Evolutionary conservation across 2,113 vertebrate species (phyloP), one percentile per base, ranked within the genome.

Genomic region (Mus musculus): DNA sequence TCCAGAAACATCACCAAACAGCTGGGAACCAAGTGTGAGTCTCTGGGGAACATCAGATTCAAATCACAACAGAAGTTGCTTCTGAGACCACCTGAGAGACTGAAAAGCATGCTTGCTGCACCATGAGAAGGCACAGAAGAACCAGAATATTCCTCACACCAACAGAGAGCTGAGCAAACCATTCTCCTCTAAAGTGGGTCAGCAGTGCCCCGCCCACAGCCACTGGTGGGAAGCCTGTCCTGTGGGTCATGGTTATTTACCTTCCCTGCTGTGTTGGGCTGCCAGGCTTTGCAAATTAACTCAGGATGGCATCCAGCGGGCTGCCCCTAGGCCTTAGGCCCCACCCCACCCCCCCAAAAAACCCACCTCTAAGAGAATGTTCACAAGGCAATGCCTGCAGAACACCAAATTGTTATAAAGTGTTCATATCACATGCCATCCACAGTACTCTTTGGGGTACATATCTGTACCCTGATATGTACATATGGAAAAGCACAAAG

Each of bases 141-240:
- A 33, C 24, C 2, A 0, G 16, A 65, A 67, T 0, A 1, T 10
- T 36, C 52, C 59, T 71, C 3, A 0, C 0, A 2, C 1, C 0
- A 30, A 80, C 11, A 2, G 1, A 36, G 30, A 36, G 63, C 54
- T 65, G 26, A 52, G 5, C 7, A n/a, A 59, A 49, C 39, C 46
- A 3, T 86, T 56, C 16, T 22, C 76, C 91, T 77, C 54, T 59
- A 56, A 54, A 26, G 67, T 30, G 46, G n/a, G 19, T 1, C 0
- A 2, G 42, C 59, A 61, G 17, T 28, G 42, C 59, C 46, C 69
- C 1, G 1, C 84, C 49, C n/a, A 89, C 49, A 49, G 77, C 54
- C 94, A n/a, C 56, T 3, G 3, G 54, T 1, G 46, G 73, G 67
- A 89, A 73, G 88, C 56, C 30, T 12, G 0, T 39, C 26, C 75